phyloP scores from a whole-genome alignment of 2,113 vertebrate genomes.

The Pristiophorus japonicus region DNA sequence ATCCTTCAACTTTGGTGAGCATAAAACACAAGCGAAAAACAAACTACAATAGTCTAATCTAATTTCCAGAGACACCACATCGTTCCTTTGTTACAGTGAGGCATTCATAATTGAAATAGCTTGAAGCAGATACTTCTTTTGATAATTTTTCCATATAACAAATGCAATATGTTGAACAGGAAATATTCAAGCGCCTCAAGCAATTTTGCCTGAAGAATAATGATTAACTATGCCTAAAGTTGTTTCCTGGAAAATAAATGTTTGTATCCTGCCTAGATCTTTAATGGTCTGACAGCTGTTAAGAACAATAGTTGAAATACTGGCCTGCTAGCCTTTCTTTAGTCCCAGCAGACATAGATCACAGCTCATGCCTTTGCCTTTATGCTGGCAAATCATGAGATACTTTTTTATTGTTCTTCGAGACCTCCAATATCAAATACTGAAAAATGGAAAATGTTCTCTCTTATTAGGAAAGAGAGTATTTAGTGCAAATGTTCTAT shows the following conservation, averaged over 20 bases:
- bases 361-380: neutral
- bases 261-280: neutral
- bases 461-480: neutral
- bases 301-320: neutral
- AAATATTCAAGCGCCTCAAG: slow-evolving; percentile 8
- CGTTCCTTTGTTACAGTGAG: neutral
- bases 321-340: neutral
- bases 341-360: neutral
- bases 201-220: neutral
- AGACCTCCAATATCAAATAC: neutral
- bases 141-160: neutral
- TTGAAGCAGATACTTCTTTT: neutral
- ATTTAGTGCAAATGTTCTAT: neutral
- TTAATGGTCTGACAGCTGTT: slow-evolving; percentile 19
- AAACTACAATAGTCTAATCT: slow-evolving; percentile 7
- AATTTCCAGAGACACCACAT: neutral
- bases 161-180: slow-evolving; percentile 21
- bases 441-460: neutral
- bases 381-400: neutral
- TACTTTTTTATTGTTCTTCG: neutral
- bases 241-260: neutral
- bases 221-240: slow-evolving; percentile 17
- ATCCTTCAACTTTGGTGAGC: neutral
- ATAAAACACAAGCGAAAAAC: neutral
- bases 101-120: slow-evolving; percentile 15